Percentiles rank a stretch among this genome's conserved stretches.
Evolutionary conservation across 1,140 invertebrate genomes (phyloP).

Genomic region (Sitobion miscanthi): DNA sequence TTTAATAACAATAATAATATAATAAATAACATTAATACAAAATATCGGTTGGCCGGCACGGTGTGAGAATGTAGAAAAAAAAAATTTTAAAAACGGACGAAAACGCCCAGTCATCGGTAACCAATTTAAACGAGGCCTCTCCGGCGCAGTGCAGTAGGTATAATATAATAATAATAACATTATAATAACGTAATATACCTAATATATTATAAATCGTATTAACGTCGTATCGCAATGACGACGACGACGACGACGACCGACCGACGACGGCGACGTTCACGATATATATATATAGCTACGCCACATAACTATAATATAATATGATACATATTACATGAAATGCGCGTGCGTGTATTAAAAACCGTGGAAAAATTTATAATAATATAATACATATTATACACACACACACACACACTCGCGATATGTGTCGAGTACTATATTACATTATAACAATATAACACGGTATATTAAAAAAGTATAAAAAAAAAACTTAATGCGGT

Average conservation of each 20-base stretch:
- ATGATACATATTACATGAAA: neutral
- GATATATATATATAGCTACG: neutral
- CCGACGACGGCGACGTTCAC: neutral
- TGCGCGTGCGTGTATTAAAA: neutral
- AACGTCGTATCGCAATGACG: neutral
- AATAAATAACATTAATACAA: neutral
- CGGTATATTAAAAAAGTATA: constrained; percentile 3
- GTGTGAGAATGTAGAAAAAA: constrained; percentile 28
- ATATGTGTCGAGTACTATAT: constrained; percentile 19
- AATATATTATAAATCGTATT: constrained; percentile 21
- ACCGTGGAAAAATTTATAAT: constrained; percentile 31
- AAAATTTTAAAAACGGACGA: neutral
- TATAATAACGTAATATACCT: neutral
- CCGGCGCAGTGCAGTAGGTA: neutral
- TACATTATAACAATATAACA: constrained; percentile 37
- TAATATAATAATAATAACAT: constrained; percentile 13
- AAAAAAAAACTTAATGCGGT: neutral
- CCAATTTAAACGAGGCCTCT: constrained; percentile 44
- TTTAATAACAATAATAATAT: constrained; percentile 36
- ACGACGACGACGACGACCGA: neutral
- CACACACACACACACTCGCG: neutral
- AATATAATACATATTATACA: neutral
- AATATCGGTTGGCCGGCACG: neutral
- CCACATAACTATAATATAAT: neutral
- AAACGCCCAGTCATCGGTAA: constrained; percentile 50